Evolutionary conservation across 2,888 invertebrate species (phyloP), one percentile per base, ranked within the genome.

Genomic region (Steinernema scapterisci): DNA sequence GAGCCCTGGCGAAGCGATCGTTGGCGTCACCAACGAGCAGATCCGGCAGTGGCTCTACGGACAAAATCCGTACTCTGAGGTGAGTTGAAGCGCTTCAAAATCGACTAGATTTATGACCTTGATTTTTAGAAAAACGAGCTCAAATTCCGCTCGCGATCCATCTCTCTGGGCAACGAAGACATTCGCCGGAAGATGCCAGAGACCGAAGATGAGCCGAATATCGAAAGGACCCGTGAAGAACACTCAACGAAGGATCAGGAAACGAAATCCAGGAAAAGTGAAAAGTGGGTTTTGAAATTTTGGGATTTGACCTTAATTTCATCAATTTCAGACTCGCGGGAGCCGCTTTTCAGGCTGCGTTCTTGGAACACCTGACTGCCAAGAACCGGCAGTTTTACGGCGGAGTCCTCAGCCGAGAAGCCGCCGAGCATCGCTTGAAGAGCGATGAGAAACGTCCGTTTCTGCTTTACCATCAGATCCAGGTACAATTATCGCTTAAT

Each of bases 31-130:
- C 6, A 52, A 52, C 52, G 52, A 9, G 19, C 52, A 52, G 3
- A 52, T 52, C 23, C 52, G 52, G 6, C 21, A 52, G 52, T 52
- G 52, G 52, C 52, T 52, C 11, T 52, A 52, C 23, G 52, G 52
- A 5, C 11, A 9, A 11, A 52, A 23, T 11, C 52, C 52, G 19
- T 52, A 21, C 52, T 52, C 52, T 21, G 11, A 52, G 23, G 11
- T 23, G 21, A 52, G 5, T 52, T 2, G 52, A 23, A n/a, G 3
- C 21, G 3, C 19, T 48, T 9, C 1, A 23, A 21, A 6, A 6
- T 38, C 38, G 38, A 38, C 38, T 9, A 3, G 3, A 38, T 6
- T 38, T 38, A n/a, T 38, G 5, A 38, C 38, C 5, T 38, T 38
- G n/a, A 38, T 38, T 38, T 38, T 38, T 9, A 38, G 38, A 9